Conservation (phyloP, 2,113 vertebrate genomes). For the Tinamus guttatus region DNA sequence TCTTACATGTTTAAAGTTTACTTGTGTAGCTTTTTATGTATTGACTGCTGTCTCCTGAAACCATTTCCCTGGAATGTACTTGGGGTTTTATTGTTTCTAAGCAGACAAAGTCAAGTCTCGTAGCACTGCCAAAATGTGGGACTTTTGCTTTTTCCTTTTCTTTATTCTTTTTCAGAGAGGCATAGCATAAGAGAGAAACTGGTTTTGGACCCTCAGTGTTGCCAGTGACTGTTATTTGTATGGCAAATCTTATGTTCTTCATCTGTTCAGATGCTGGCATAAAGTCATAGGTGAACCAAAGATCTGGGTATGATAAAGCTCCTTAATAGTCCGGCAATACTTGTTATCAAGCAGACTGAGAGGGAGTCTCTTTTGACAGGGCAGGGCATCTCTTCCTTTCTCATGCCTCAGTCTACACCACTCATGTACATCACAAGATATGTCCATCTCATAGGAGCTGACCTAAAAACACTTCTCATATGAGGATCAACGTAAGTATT, state of each 20-base stretch:
- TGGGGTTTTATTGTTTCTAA: constrained; percentile 17
- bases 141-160: background rate
- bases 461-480: background rate
- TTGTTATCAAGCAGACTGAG: background rate
- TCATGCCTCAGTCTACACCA: background rate
- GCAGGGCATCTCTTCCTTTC: background rate
- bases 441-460: background rate
- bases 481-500: background rate
- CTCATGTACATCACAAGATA: background rate
- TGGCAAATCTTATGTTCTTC: background rate
- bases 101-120: background rate
- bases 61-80: background rate
- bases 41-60: constrained; percentile 15
- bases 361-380: background rate
- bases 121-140: background rate
- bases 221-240: background rate
- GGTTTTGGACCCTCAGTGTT: background rate
- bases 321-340: background rate
- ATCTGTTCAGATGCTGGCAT: background rate
- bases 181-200: background rate
- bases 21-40: constrained; percentile 22
- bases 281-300: background rate
- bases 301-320: background rate
- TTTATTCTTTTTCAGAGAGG: background rate
- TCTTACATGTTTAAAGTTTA: constrained; percentile 49